phyloP scores from a whole-genome alignment of 2,113 vertebrate species.

The Tyrannus savana region DNA sequence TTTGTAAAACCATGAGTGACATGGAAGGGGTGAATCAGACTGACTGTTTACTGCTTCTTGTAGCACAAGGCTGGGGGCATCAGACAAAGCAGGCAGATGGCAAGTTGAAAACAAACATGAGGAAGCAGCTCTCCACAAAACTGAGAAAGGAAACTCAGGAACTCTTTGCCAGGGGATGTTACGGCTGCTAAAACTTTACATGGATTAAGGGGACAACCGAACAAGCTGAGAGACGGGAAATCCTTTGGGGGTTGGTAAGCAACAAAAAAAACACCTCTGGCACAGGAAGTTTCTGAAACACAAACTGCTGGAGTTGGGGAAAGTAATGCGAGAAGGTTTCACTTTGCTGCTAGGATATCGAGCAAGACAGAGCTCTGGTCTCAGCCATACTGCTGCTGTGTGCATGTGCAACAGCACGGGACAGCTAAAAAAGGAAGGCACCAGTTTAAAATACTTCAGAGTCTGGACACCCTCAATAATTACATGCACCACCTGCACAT shows the following conservation, averaged over 20 bases:
- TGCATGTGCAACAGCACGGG: neutral
- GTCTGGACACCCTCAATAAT: neutral
- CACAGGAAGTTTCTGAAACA: constrained; percentile 29
- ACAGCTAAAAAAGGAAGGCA: neutral
- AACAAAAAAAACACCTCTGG: constrained; percentile 39
- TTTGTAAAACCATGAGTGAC: neutral
- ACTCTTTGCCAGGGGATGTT: neutral
- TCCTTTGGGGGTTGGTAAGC: constrained; percentile 14
- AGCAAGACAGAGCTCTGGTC: neutral
- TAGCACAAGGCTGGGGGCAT: constrained; percentile 4
- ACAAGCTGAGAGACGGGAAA: constrained; percentile 25
- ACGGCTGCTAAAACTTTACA: constrained; percentile 18
- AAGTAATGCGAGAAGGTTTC: neutral
- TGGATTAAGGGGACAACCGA: constrained; percentile 44
- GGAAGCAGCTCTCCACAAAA: constrained; percentile 26
- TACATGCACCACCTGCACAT: neutral
- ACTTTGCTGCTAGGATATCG: neutral
- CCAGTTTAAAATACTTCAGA: neutral
- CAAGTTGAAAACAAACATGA: constrained; percentile 40
- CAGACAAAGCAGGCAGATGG: constrained; percentile 46
- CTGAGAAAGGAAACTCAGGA: constrained; percentile 45
- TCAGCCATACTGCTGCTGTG: neutral
- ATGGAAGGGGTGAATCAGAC: constrained; percentile 30
- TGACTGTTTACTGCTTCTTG: neutral
- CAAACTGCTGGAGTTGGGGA: constrained; percentile 2